phyloP scores from a whole-genome alignment of 2,888 invertebrate genomes.

The Cybosia mesomella region DNA sequence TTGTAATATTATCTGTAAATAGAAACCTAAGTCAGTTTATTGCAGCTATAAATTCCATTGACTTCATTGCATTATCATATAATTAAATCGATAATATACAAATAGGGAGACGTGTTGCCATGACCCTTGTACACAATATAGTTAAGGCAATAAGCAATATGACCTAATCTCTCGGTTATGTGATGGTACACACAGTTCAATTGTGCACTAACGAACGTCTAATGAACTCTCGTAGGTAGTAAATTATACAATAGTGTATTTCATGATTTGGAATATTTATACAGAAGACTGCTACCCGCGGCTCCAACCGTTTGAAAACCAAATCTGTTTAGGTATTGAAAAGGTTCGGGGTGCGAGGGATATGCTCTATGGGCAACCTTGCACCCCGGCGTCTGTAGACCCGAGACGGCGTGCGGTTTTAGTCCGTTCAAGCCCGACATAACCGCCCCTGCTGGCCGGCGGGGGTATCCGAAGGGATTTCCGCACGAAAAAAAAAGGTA shows the following conservation, averaged over 20 bases:
- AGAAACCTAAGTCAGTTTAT: background rate
- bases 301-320: too few species aligned
- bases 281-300: too few species aligned
- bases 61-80: constrained; percentile 23
- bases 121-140: background rate
- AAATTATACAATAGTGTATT: background rate
- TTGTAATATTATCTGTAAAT: background rate
- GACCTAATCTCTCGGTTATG: background rate
- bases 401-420: too few species aligned
- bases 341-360: too few species aligned
- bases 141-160: background rate
- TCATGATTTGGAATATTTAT: too few species aligned
- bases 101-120: constrained; percentile 7
- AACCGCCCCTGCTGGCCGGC: too few species aligned
- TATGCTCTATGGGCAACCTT: too few species aligned
- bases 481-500: too few species aligned
- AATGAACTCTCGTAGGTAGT: background rate
- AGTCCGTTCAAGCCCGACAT: too few species aligned
- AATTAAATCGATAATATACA: constrained; percentile 33
- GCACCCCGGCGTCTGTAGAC: too few species aligned
- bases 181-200: background rate
- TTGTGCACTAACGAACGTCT: background rate
- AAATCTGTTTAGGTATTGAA: too few species aligned
- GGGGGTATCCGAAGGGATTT: too few species aligned
- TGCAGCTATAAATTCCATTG: constrained; percentile 2